These are phyloP conservation scores for Florisuga fusca DNA, from an alignment of 2,797 vertebrate genomes.

Conservation along the genomic window DNA sequence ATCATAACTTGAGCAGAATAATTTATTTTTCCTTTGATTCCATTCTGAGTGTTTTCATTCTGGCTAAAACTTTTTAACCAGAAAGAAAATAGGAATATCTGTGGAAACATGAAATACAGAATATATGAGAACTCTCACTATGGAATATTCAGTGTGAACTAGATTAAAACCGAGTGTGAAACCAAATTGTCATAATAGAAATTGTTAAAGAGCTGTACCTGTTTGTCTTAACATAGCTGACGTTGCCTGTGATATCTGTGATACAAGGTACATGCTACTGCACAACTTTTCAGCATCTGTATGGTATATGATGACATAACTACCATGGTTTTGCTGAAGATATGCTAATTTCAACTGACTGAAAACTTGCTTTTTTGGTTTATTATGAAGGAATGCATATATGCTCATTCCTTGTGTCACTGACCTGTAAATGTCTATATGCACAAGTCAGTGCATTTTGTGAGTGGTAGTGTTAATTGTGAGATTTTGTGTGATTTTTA, in stretches of 20 bases:
- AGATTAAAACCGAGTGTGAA: neutral
- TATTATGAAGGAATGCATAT: rapidly evolving
- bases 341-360: neutral
- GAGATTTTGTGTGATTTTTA: constrained; percentile 4
- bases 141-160: neutral
- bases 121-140: neutral
- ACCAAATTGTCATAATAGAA: neutral
- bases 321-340: neutral
- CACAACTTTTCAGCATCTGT: neutral
- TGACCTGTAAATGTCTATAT: neutral
- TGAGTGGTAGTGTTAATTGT: neutral
- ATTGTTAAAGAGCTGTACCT: neutral
- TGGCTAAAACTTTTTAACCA: neutral
- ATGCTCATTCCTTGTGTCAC: neutral
- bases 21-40: neutral
- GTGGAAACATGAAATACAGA: neutral
- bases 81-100: neutral
- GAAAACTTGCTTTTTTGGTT: neutral
- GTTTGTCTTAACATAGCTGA: neutral
- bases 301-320: neutral
- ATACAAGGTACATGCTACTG: neutral
- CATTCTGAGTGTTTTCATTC: neutral
- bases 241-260: neutral
- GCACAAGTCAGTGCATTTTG: neutral
- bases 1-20: neutral